Conservation (phyloP, 1,140 invertebrate species). For the Drepana arcuata region DNA sequence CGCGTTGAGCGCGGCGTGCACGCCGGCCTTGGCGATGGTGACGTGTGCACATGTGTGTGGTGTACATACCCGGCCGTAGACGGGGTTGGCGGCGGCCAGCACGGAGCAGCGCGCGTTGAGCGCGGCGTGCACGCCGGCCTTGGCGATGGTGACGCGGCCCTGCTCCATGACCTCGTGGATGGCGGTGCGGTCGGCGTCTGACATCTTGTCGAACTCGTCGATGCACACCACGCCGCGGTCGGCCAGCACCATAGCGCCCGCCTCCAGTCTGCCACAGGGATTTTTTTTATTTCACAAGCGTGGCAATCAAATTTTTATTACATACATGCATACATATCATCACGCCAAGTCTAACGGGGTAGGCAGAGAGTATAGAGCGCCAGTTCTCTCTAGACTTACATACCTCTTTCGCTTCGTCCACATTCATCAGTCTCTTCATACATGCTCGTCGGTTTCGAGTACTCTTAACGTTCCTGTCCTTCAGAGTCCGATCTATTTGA, state of each 20-base stretch:
- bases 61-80: slow-evolving; percentile 91
- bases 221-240: slow-evolving; percentile 99
- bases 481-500: too few species aligned
- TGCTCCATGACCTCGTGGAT: slow-evolving; percentile 99
- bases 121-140: slow-evolving; percentile 98
- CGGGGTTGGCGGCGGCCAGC: slow-evolving; percentile 99
- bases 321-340: too few species aligned
- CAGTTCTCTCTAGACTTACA: too few species aligned
- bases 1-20: slow-evolving; percentile 98
- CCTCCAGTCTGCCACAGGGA: slow-evolving; percentile 92
- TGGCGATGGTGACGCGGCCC: slow-evolving; percentile 96
- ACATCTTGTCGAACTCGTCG: slow-evolving; percentile 99
- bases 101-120: slow-evolving; percentile 98
- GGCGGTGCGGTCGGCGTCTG: slow-evolving; percentile 98
- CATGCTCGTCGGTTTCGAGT: too few species aligned
- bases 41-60: too few species aligned
- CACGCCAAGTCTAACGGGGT: too few species aligned
- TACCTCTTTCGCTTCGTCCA: too few species aligned
- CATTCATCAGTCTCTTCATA: too few species aligned
- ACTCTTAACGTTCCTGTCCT: too few species aligned
- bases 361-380: too few species aligned
- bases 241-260: slow-evolving; percentile 99
- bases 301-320: too few species aligned
- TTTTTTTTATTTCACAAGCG: too few species aligned
- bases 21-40: slow-evolving; percentile 98